These are phyloP conservation scores for Hydrolagus affinis DNA, from an alignment of 2,113 vertebrate genomes.

Conservation along the genomic window DNA sequence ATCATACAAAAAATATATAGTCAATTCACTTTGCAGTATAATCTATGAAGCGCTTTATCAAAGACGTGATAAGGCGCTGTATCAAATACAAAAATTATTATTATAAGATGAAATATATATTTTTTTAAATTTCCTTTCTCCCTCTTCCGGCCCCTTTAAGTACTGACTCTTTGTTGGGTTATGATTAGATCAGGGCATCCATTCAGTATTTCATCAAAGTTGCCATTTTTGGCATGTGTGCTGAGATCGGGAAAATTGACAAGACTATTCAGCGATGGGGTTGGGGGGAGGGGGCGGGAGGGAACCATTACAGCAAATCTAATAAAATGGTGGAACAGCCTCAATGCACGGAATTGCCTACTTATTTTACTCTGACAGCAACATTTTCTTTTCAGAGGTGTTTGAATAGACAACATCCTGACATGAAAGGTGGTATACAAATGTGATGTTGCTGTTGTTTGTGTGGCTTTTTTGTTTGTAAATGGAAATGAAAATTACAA, in stretches of 20 bases:
- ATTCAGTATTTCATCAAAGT: neutral
- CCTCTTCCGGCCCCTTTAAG: neutral
- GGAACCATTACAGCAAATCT: neutral
- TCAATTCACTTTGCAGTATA: too few relatives aligned
- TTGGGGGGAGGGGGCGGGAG: neutral
- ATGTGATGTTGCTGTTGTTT: too few relatives aligned
- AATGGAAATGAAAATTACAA: too few relatives aligned
- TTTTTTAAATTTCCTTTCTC: neutral
- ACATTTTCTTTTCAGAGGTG: neutral
- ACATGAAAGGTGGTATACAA: too few relatives aligned
- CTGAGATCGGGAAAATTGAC: neutral
- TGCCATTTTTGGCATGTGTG: neutral
- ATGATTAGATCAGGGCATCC: too few relatives aligned
- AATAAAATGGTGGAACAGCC: neutral
- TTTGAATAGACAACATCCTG: neutral
- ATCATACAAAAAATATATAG: too few relatives aligned
- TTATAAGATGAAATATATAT: too few relatives aligned
- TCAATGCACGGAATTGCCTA: too few relatives aligned
- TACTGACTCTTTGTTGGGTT: neutral
- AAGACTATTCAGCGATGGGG: neutral
- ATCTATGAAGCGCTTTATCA: too few relatives aligned
- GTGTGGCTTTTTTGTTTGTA: too few relatives aligned
- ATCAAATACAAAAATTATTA: too few relatives aligned
- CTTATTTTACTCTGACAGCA: neutral
- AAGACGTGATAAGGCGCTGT: too few relatives aligned